Evolutionary conservation across 2,797 vertebrate genomes (phyloP), one percentile per base, ranked within the genome.

Genomic region (Linurgus olivaceus): DNA sequence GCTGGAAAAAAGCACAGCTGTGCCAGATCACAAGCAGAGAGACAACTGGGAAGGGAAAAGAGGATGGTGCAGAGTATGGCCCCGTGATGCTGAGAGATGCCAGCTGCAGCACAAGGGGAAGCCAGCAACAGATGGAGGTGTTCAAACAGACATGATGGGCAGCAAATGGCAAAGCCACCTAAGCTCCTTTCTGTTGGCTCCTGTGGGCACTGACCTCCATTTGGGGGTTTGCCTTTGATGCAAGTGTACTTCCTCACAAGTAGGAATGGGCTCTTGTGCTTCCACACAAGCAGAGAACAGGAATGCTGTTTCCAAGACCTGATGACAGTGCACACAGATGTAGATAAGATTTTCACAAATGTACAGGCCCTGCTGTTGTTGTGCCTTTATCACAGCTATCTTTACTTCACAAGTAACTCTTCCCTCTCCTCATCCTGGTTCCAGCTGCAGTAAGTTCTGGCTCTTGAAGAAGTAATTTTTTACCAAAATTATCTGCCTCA

Each of bases 31-130:
- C 90, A 93, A 87, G 67, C 83, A 88, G 83, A 61, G 86, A 81
- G 44, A 81, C 12, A 86, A 86, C 33, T 70, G 55, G 55, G 63
- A 63, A 65, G 63, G 26, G 48, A 86, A 73, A 81, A 67, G 51
- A 81, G 63, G 86, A 59, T n/a, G 35, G 67, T 67, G 86, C 66
- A 73, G 48, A 90, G 59, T 45, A 38, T 9, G 45, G 24, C 63
- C 44, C 29, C 0, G 0, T 59, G 86, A 63, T 48, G 63, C 78
- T 12, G 68, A 89, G 55, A 89, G 84, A 10, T 57, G 90, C 68
- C 91, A 94, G 91, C 89, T 95, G 93, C 86, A 90, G 92, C 92
- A 67, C 73, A 28, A 63, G 52, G 40, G 92, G 95, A 92, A 70
- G 83, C 73, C 80, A 92, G 63, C 92, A 94, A 63, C 93, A 93